Percentiles rank a stretch among this genome's conserved stretches.
Conservation (phyloP, 2,797 vertebrate genomes). For the Ptychadena robeensis region DNA sequence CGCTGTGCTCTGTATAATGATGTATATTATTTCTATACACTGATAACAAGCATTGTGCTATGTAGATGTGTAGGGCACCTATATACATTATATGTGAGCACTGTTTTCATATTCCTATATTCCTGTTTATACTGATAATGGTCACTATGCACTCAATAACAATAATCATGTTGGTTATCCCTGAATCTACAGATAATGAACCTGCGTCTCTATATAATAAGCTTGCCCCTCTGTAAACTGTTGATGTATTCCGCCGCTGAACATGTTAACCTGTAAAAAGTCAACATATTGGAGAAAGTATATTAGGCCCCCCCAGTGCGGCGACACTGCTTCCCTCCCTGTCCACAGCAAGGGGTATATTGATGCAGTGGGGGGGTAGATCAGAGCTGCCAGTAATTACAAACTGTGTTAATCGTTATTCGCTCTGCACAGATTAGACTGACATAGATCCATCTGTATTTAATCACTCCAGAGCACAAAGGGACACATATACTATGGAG, state of each 20-base stretch:
- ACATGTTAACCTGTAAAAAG: not conserved
- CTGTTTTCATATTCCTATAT: not conserved
- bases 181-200: not conserved
- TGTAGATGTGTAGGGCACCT: no score
- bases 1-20: not conserved
- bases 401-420: constrained; percentile 60
- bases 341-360: constrained; percentile 45
- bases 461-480: constrained; percentile 17
- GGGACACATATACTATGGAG: constrained; percentile 17
- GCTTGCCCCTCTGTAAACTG: not conserved
- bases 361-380: constrained; percentile 37
- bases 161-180: not conserved
- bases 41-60: not conserved
- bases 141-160: not conserved
- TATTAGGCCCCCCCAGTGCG: constrained; percentile 17
- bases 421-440: constrained; percentile 54
- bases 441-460: constrained; percentile 47
- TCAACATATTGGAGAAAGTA: not conserved
- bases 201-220: constrained; percentile 3
- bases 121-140: not conserved
- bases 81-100: no score
- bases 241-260: not conserved
- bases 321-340: constrained; percentile 39
- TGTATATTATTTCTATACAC: not conserved
- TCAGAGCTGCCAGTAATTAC: constrained; percentile 57